Base-by-base conservation (phyloP, 2,113 vertebrate species). In the Emydura subglobosa region DNA sequence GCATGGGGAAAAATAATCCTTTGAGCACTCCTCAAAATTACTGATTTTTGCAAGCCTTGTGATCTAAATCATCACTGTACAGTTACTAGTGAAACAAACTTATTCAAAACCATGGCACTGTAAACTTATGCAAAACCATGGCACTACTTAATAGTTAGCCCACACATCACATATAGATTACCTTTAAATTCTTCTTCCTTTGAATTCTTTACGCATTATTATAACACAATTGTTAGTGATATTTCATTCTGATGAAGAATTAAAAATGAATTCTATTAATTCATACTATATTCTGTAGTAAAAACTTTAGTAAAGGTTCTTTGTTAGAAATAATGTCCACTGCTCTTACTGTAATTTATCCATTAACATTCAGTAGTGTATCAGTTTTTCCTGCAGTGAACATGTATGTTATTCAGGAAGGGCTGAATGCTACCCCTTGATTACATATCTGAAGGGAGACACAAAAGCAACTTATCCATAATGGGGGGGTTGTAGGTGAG, bases 51-150 rank as follows among this genome's bases (percentile, higher is more conserved):
- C 85, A 86, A 90, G 50, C 61, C 16, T 91, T 85, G 65, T 72
- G 61, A n/a, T n/a, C 61, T 19, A 65, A 93, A 94, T 96, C 97
- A 95, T 93, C 96, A 95, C 78, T 86, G 39, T 0, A 0, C 72
- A 85, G 57, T 83, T 95, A 85, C 53, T 82, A 88, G 83, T 74
- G 87, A 92, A 94, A 95, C 88, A 95, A 93, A n/a, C 39, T 94
- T 50, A 50, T 61, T 34, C 2, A 24, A 89, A 95, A 87, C 34
- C 54, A 83, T 39, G 34, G 53, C 50, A 51, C 50, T 51, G 9
- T 51, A 51, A 51, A 51, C n/a, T n/a, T n/a, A n/a, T n/a, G 44
- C 44, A 47, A 47, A 47, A 47, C 44, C 44, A 47, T 47, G 44
- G 44, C 55, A 84, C 88, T 88, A 47, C 91, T 95, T 74, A 95